phyloP scores from a whole-genome alignment of 35 echinoderm and acorn worm species.

The Stichopus chloronotus region DNA sequence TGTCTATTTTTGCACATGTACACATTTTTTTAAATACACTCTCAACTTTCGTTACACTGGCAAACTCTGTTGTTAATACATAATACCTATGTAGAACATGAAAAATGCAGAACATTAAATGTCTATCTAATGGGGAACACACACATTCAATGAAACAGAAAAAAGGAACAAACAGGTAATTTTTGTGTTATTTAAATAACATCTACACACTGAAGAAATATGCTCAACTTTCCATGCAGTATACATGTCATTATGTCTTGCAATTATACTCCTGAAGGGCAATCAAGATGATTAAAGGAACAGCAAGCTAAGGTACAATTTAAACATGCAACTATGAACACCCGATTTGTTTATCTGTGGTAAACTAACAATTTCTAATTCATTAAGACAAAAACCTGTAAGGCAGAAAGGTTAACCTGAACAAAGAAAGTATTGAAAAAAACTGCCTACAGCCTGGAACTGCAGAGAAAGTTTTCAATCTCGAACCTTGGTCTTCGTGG shows the following conservation, averaged over 20 bases:
- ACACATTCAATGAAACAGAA: slow-evolving; percentile 5
- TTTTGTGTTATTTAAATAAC: not conserved
- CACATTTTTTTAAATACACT: slow-evolving; percentile 42
- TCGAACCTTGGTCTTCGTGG: not conserved
- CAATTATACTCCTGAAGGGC: not conserved
- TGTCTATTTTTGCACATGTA: slow-evolving; percentile 58
- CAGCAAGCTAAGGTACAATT: not conserved
- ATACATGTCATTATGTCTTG: not conserved
- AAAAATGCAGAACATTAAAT: not conserved
- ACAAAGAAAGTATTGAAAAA: too few relatives aligned
- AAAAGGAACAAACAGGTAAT: not conserved
- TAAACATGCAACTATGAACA: not conserved
- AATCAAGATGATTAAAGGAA: not conserved
- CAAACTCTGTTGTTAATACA: slow-evolving; percentile 19
- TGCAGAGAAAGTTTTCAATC: too few relatives aligned
- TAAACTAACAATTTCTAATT: not conserved
- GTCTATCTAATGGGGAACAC: slow-evolving; percentile 36
- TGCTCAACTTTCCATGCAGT: not conserved
- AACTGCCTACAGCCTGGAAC: too few relatives aligned
- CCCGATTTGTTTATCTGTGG: not conserved
- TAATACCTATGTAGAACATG: not conserved
- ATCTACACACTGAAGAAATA: slow-evolving; percentile 21
- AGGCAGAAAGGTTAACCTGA: too few relatives aligned
- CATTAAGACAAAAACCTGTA: too few relatives aligned
- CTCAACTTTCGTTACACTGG: slow-evolving; percentile 37